Conservation (phyloP, 1,140 invertebrate species). For the Eufriesea mexicana region DNA sequence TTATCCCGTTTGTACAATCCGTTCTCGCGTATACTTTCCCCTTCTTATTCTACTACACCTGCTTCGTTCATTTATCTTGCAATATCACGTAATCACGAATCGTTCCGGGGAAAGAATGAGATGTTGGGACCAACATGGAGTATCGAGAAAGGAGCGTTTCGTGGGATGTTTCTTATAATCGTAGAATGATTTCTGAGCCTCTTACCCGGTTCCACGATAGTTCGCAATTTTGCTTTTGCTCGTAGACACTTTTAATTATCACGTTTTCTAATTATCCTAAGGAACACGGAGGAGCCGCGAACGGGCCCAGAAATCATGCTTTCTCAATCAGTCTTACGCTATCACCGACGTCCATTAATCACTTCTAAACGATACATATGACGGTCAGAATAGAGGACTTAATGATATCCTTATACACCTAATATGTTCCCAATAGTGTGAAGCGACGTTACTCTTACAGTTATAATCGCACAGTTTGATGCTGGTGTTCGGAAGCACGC, state of each 20-base stretch:
- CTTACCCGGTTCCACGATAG: not conserved
- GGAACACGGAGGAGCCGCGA: not conserved
- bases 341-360: not conserved
- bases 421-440: conserved; percentile 35
- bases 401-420: conserved; percentile 13
- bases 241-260: not conserved
- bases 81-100: not conserved
- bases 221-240: not conserved
- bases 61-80: not conserved
- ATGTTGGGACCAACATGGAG: not conserved
- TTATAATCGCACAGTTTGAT: conserved; percentile 11
- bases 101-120: not conserved
- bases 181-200: not conserved
- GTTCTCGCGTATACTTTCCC: not conserved
- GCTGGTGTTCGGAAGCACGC: not conserved
- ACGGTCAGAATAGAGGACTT: not conserved
- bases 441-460: conserved; percentile 29
- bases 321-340: conserved; percentile 5
- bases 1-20: conserved; percentile 52
- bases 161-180: not conserved
- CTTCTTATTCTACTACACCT: not conserved
- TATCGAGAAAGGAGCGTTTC: not conserved
- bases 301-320: not conserved
- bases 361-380: not conserved
- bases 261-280: not conserved